Base-by-base conservation (phyloP, 1,140 invertebrate genomes). In the Meloidogyne floridensis region DNA sequence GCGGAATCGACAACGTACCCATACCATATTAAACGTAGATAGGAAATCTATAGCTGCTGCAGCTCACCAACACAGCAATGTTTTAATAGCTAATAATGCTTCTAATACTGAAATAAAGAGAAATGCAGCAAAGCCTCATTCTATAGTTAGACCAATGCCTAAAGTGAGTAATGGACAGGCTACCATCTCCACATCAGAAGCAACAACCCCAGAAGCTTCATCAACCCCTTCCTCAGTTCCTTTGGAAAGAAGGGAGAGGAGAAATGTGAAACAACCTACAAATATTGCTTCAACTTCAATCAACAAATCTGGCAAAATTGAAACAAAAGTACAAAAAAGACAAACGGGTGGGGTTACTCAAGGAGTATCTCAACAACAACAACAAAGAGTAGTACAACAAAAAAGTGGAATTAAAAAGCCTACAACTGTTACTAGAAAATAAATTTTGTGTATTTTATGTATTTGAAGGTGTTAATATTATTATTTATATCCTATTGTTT, bases 101-200 rank as follows among this genome's bases (percentile, higher is more conserved):
- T 32, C 42, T 15, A 51, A 84, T 18, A 53, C 9, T 43, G 32
- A 20, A 18, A 20, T 56, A 0, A 75, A 65, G 47, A 56, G 56
- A 72, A 83, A 77, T 20, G 79, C 77, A 83, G 47, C 80, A 69
- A 87, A 88, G 72, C 82, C 86, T 0, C 86, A 88, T 56, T 88
- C 87, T 5, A 88, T 88, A 32, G 87, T 88, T 15, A 80, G 83
- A 15, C 87, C 87, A 69, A 88, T 88, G 87, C 86, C 86, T n/a
- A 86, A 88, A n/a, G 3, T 15, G 47, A 47, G 3, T n/a, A 15
- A 6, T 65, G 59, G 56, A 4, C 59, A 65, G n/a, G 0, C 11
- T 3, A 65, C 4, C 1, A n/a, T 65, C 15, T 7, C 77, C 42
- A 43, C n/a, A 72, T n/a, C 54, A 20, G 54, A 65, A 53, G 2